A percentile compares a stretch with the other conserved stretches of the same genome.
These are phyloP conservation scores for Neolamprologus falcicula DNA, from an alignment of 2,113 vertebrate species.

Conservation along the genomic window DNA sequence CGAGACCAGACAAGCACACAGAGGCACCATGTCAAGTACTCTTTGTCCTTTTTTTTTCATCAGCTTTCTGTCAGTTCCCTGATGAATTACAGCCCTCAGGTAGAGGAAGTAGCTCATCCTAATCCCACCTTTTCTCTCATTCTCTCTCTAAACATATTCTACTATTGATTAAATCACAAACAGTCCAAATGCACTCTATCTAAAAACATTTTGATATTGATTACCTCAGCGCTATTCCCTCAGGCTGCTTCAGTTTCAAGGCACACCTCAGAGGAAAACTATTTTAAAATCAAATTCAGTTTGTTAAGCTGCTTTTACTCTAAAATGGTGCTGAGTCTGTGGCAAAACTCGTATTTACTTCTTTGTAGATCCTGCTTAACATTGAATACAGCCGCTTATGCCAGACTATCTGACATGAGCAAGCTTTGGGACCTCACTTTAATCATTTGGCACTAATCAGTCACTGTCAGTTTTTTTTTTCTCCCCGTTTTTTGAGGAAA, in stretches of 20 bases:
- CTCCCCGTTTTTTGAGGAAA: background rate
- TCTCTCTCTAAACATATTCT: conserved; percentile 25
- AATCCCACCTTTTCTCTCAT: background rate
- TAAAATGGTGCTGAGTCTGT: background rate
- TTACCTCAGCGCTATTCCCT: conserved; percentile 18
- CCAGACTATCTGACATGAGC: background rate
- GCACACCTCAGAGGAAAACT: conserved; percentile 27
- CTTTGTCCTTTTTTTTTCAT: background rate
- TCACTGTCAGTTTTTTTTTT: background rate
- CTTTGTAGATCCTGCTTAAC: background rate
- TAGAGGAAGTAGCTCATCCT: conserved; percentile 16
- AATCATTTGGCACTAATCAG: conserved; percentile 1
- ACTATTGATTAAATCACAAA: conserved; percentile 57
- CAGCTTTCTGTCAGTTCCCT: conserved; percentile 16
- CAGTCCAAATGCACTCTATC: conserved; percentile 34
- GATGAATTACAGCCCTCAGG: conserved; percentile 49
- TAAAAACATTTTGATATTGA: conserved; percentile 52
- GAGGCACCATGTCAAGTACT: background rate
- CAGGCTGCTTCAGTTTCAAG: conserved; percentile 5
- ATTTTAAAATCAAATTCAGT: conserved; percentile 35
- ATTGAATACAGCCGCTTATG: background rate
- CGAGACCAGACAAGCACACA: background rate
- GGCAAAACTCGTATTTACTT: background rate
- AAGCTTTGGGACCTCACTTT: background rate
- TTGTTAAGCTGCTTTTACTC: background rate